phyloP scores from a whole-genome alignment of 1,140 invertebrate species.

The Pseudobourletiella spinata region DNA sequence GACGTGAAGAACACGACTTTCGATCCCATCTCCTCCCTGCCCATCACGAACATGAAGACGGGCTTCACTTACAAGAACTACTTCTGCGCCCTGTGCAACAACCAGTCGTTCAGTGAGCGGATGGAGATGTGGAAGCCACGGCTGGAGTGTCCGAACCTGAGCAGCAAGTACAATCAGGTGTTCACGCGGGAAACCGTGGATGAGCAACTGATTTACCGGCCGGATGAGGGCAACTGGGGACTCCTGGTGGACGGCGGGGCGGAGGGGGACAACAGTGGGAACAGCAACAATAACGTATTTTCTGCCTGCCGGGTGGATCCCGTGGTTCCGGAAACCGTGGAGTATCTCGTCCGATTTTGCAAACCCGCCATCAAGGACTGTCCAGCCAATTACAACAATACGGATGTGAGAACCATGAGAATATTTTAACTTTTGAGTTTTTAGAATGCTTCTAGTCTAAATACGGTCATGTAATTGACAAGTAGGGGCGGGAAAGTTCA shows the following conservation, averaged over 20 bases:
- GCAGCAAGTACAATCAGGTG: slow-evolving; percentile 23
- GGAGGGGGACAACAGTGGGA: neutral
- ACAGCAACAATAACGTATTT: slow-evolving; percentile 32
- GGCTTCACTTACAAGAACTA: slow-evolving; percentile 49
- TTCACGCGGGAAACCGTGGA: slow-evolving; percentile 29
- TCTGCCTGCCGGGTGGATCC: slow-evolving; percentile 39
- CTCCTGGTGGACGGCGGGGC: slow-evolving; percentile 29
- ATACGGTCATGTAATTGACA: too few species aligned
- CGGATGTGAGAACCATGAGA: slow-evolving; percentile 25
- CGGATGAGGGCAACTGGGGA: slow-evolving; percentile 38
- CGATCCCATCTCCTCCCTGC: slow-evolving; percentile 44
- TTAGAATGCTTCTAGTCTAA: too few species aligned
- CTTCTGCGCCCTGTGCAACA: slow-evolving; percentile 50
- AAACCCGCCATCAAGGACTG: slow-evolving; percentile 26
- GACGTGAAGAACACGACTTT: slow-evolving; percentile 17
- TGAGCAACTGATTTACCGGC: slow-evolving; percentile 35
- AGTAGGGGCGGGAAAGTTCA: too few species aligned
- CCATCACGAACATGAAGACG: slow-evolving; percentile 42
- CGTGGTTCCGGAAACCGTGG: slow-evolving; percentile 38
- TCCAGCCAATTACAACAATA: slow-evolving; percentile 27
- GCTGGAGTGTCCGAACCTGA: slow-evolving; percentile 41
- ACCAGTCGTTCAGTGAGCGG: slow-evolving; percentile 30
- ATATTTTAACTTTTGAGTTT: too few species aligned
- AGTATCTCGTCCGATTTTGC: slow-evolving; percentile 38
- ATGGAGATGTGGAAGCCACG: slow-evolving; percentile 43